A percentile compares a stretch with the other conserved stretches of the same genome.
Conservation (phyloP, 2,888 invertebrate species). For the Homarus gammarus region DNA sequence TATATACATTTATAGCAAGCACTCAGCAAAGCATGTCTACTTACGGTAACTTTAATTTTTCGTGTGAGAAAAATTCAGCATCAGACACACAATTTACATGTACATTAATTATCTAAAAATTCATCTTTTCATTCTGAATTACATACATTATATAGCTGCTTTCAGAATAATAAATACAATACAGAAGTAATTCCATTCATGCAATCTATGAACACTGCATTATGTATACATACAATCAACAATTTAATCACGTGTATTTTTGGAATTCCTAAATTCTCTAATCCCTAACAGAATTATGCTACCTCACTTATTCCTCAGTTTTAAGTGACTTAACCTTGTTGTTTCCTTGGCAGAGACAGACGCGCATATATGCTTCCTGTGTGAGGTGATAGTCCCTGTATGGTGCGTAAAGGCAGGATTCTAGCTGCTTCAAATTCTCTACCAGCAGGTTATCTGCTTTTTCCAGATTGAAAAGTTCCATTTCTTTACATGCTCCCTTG, state of each 20-base stretch:
- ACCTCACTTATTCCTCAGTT: slow-evolving; percentile 39
- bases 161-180: slow-evolving; percentile 33
- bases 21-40: slow-evolving; percentile 1
- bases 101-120: slow-evolving; percentile 4
- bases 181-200: not conserved
- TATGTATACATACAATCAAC: slow-evolving; percentile 37
- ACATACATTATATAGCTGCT: not conserved
- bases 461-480: slow-evolving; percentile 75
- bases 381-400: slow-evolving; percentile 87
- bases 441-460: slow-evolving; percentile 85
- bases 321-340: slow-evolving; percentile 51
- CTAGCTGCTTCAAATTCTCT: slow-evolving; percentile 85
- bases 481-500: slow-evolving; percentile 75
- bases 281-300: not conserved
- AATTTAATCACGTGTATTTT: not conserved
- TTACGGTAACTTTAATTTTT: not conserved
- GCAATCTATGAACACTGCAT: slow-evolving; percentile 6
- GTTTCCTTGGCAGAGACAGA: slow-evolving; percentile 67
- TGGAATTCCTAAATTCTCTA: not conserved
- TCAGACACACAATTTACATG: slow-evolving; percentile 14
- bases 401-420: slow-evolving; percentile 85
- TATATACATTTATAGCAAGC: not conserved
- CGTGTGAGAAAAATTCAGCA: not conserved
- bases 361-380: slow-evolving; percentile 75
- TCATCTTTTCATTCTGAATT: slow-evolving; percentile 8